Evolutionary conservation across 2,888 invertebrate genomes (phyloP).

Genomic region (Bhutanitis thaidina): DNA sequence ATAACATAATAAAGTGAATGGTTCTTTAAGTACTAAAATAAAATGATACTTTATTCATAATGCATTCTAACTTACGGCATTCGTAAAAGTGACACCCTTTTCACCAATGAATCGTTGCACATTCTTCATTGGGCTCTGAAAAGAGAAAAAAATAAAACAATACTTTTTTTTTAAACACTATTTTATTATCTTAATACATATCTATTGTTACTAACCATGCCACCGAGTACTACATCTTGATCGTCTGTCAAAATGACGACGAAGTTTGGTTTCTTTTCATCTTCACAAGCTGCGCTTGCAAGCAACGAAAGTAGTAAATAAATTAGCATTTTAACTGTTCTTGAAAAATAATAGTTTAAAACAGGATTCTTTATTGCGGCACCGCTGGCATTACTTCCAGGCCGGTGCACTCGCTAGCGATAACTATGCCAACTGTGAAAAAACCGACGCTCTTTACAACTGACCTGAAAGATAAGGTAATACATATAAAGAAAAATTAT

Average conservation of each 20-base stretch:
- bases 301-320: constrained; percentile 51
- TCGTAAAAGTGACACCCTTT: constrained; percentile 84
- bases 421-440: constrained; percentile 87
- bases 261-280: constrained; percentile 80
- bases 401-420: constrained; percentile 89
- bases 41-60: not conserved
- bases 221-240: constrained; percentile 88
- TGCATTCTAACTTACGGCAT: constrained; percentile 82
- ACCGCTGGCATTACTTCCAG: constrained; percentile 86
- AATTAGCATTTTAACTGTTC: constrained; percentile 51
- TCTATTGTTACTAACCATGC: constrained; percentile 81
- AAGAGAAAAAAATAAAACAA: constrained; percentile 47
- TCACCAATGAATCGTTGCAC: constrained; percentile 81
- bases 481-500: constrained; percentile 24
- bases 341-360: constrained; percentile 22
- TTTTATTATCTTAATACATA: constrained; percentile 44
- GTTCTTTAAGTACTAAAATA: no score
- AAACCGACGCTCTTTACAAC: constrained; percentile 89
- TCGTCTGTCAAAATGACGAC: constrained; percentile 91
- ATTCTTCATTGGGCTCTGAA: constrained; percentile 84
- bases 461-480: constrained; percentile 82
- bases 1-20: no score
- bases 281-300: constrained; percentile 33
- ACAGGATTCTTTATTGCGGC: constrained; percentile 48
- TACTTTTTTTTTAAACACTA: constrained; percentile 40